These are phyloP conservation scores for Ciconia stormi DNA, from an alignment of 2,113 vertebrate species.

Conservation along the genomic window DNA sequence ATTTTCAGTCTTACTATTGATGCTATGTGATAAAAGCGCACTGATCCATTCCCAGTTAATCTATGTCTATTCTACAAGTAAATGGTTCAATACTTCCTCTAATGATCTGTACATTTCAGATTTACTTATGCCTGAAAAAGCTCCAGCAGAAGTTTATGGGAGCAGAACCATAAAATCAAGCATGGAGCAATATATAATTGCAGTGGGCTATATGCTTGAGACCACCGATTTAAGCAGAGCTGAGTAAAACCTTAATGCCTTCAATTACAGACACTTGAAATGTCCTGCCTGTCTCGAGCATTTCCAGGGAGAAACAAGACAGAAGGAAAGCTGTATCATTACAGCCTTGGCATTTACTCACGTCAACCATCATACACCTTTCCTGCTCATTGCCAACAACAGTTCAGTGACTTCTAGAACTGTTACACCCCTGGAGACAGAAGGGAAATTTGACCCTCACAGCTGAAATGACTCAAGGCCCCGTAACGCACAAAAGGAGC, in stretches of 20 bases:
- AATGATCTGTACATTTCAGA: constrained; percentile 55
- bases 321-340: constrained; percentile 21
- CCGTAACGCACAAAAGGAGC: background rate
- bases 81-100: constrained; percentile 62
- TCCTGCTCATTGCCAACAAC: background rate
- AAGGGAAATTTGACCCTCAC: background rate
- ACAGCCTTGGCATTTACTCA: constrained; percentile 23
- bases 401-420: background rate
- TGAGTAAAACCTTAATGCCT: background rate
- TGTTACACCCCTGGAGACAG: background rate
- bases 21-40: background rate
- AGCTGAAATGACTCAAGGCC: background rate
- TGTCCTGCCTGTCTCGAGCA: background rate
- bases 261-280: background rate
- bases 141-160: constrained; percentile 38
- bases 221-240: background rate
- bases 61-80: constrained; percentile 53
- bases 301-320: background rate
- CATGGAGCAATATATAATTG: constrained; percentile 48
- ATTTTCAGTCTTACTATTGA: background rate
- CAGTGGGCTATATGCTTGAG: background rate
- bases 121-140: constrained; percentile 63
- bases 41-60: constrained; percentile 47
- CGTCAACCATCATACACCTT: background rate
- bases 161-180: constrained; percentile 41